Percentiles rank a stretch among this genome's conserved stretches.
These are phyloP conservation scores for Pseudocheirus occidentalis DNA, from an alignment of 2,797 vertebrate genomes.

Conservation along the genomic window DNA sequence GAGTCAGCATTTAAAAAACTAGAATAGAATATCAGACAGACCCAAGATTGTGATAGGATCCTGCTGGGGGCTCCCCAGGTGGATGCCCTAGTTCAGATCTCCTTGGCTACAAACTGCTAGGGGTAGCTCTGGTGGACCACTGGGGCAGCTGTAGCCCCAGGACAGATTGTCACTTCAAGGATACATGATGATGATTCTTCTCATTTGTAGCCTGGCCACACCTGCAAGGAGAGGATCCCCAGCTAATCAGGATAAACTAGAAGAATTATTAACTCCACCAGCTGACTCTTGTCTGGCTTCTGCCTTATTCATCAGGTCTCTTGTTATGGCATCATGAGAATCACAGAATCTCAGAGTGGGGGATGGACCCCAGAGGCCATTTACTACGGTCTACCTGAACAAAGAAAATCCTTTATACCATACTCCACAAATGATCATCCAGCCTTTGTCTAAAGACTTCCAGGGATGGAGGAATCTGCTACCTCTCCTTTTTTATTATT, in stretches of 20 bases:
- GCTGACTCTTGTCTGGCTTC: neutral
- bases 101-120: neutral
- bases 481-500: neutral
- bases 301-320: neutral
- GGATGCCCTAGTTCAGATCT: constrained; percentile 20
- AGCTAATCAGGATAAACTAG: neutral
- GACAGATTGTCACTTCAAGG: neutral
- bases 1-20: constrained; percentile 75
- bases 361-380: neutral
- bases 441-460: neutral
- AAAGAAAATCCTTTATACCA: neutral
- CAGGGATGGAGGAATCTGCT: neutral
- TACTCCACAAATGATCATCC: neutral
- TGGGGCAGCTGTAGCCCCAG: neutral
- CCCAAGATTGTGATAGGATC: constrained; percentile 75
- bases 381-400: neutral
- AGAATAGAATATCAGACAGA: constrained; percentile 73
- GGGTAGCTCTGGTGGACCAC: neutral
- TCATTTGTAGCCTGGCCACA: neutral
- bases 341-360: neutral
- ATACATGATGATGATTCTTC: neutral
- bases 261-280: neutral
- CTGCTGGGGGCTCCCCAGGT: constrained; percentile 39
- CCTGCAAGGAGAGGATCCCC: neutral
- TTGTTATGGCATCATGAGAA: neutral